Conservation (phyloP, 30 jellyfish, hydroid and myxozoan species). For the Pelagia noctiluca region DNA sequence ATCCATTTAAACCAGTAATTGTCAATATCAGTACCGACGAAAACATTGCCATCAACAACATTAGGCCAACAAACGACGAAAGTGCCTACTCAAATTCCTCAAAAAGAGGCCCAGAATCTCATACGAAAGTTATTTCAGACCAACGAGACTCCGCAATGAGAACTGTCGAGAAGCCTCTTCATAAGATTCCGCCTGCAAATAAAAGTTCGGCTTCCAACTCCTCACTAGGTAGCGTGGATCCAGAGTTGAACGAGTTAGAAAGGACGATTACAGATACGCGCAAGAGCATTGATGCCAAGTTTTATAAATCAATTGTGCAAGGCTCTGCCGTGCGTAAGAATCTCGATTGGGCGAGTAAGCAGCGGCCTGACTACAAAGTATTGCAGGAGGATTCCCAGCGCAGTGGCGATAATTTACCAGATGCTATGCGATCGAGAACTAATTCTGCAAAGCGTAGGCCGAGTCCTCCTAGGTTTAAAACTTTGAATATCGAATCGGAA, state of each 20-base stretch:
- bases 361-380: background rate
- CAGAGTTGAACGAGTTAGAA: constrained; percentile 92
- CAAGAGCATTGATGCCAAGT: constrained; percentile 97
- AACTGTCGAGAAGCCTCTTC: background rate
- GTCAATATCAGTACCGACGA: background rate
- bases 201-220: constrained; percentile 21
- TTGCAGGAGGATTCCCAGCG: constrained; percentile 10
- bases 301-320: constrained; percentile 84
- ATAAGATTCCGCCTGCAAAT: background rate
- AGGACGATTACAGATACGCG: constrained; percentile 90
- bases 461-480: background rate
- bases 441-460: constrained; percentile 3
- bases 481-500: background rate
- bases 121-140: no score
- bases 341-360: constrained; percentile 5
- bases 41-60: background rate
- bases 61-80: background rate
- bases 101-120: background rate
- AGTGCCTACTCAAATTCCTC: background rate
- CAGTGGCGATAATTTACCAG: background rate
- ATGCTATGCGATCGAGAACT: background rate
- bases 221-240: constrained; percentile 77
- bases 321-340: constrained; percentile 11
- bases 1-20: background rate
- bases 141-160: background rate